Base-by-base conservation (phyloP, 2,797 vertebrate genomes). In the Spinus pinus region DNA sequence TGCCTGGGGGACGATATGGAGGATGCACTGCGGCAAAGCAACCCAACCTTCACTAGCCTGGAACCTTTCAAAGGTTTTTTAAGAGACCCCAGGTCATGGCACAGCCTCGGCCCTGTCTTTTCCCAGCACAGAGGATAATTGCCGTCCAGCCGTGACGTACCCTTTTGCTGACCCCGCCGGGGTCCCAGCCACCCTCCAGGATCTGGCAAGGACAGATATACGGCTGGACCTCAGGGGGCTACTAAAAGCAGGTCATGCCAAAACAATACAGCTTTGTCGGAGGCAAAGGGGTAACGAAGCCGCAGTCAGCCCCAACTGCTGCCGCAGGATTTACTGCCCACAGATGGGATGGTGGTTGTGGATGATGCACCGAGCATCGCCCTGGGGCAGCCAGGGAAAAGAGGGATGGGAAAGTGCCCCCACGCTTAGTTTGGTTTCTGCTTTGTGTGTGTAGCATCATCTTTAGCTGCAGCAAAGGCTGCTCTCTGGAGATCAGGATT, bases 201-300 rank as follows among this genome's bases (percentile, higher is more conserved):
- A 60, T 75, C 12, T 37, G 83, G 86, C 77, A 69, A 65, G 88
- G 77, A 67, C 80, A 96, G 93, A 94, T 92, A 88, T 94, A 93
- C 3, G 49, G 91, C 91, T 51, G 83, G 72, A 86, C 41, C 88
- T 94, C 94, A 28, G 91, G 86, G 86, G 80, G 51, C 79, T 93
- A 72, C 87, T 86, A 21, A 73, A 90, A 86, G 66, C 92, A 81
- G 88, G 89, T 84, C 94, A 91, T 7, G 10, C 64, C 7, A 14
- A 81, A 93, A 96, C 94, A 96, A 95, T 96, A 60, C 87, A 47
- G 85, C 93, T 95, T 94, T 96, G 92, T 96, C 3, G 0, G 82
- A 93, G 46, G 82, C 79, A 75, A 71, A 67, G 70, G 41, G 62
- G 51, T 69, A 62, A 42, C 0, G 27, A 23, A 88, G 88, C 10